Conservation (phyloP, 1,140 invertebrate species). For the Calliopsis andreniformis region DNA sequence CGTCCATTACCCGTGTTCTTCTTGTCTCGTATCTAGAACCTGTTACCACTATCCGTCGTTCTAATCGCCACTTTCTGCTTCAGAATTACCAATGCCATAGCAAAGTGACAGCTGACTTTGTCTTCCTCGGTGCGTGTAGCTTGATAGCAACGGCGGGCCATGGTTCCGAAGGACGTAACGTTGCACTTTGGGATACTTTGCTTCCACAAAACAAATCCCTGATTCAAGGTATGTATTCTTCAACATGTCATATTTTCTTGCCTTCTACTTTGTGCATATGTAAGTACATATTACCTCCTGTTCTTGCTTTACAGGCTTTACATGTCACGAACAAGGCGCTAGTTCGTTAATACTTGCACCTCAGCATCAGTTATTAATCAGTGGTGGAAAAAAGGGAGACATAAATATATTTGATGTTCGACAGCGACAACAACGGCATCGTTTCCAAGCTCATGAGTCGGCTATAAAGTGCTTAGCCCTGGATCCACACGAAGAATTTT, state of each 20-base stretch:
- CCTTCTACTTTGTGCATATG: too few relatives aligned
- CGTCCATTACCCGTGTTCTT: neutral
- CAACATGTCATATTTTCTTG: too few relatives aligned
- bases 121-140: conserved; percentile 98
- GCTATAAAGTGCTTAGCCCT: conserved; percentile 97
- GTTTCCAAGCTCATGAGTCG: conserved; percentile 95
- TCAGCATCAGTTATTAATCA: conserved; percentile 94
- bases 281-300: neutral
- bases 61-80: conserved; percentile 65
- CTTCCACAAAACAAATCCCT: conserved; percentile 96
- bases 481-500: conserved; percentile 97
- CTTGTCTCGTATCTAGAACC: neutral
- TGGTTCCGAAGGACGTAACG: conserved; percentile 97
- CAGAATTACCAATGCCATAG: conserved; percentile 98
- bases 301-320: conserved; percentile 86
- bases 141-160: conserved; percentile 98
- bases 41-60: neutral
- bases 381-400: conserved; percentile 97
- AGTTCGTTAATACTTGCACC: conserved; percentile 95
- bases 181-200: conserved; percentile 99
- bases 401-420: conserved; percentile 97
- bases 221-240: conserved; percentile 87
- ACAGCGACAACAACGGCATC: conserved; percentile 92
- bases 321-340: conserved; percentile 95
- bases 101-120: conserved; percentile 98